Conservation (phyloP, 53 echinoderm and acorn worm genomes). For the Temnopleurus reevesii region DNA sequence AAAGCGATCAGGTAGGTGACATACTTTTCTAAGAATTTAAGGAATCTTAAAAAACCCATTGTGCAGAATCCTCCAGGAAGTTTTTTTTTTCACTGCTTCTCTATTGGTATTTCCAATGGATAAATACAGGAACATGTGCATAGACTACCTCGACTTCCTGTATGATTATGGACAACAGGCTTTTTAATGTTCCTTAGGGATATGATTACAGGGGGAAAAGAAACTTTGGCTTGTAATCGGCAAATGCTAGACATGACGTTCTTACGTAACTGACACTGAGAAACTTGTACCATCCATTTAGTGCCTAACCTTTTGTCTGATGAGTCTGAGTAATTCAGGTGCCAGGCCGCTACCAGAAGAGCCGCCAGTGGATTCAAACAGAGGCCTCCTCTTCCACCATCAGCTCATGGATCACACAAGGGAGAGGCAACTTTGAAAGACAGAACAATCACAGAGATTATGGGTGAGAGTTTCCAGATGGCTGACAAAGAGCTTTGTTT, state of each 20-base stretch:
- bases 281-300: background rate
- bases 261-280: background rate
- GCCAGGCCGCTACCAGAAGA: background rate
- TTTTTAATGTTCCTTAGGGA: too few relatives aligned
- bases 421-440: background rate
- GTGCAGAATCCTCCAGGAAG: too few relatives aligned
- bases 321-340: background rate
- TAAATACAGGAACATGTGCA: too few relatives aligned
- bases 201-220: background rate
- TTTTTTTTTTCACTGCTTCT: too few relatives aligned
- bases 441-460: background rate
- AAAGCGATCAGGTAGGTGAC: too few relatives aligned
- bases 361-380: background rate
- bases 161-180: too few relatives aligned
- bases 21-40: too few relatives aligned
- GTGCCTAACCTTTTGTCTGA: conserved; percentile 6
- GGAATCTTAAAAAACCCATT: too few relatives aligned
- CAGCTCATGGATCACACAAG: background rate
- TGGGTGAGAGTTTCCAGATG: background rate
- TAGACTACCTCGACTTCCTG: too few relatives aligned
- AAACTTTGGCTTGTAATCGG: background rate
- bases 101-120: too few relatives aligned
- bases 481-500: background rate
- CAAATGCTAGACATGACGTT: background rate
- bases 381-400: background rate